A percentile compares a stretch with the other conserved stretches of the same genome.
Evolutionary conservation across 2,797 vertebrate species (phyloP).

Genomic region (Coregonus sp.): DNA sequence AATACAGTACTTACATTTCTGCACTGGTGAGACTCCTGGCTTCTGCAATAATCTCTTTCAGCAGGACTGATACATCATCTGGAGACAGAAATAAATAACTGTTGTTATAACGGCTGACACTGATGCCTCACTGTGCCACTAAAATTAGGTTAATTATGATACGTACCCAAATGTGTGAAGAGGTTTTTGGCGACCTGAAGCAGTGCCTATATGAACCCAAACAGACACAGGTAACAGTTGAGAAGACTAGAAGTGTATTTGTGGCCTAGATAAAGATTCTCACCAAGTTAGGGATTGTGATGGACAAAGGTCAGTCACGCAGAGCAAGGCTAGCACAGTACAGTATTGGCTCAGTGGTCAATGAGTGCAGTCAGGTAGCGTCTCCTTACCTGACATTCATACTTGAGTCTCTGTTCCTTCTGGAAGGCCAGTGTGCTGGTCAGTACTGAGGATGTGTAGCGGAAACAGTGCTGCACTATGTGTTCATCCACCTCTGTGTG

Average conservation of each 20-base stretch:
- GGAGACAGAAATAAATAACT: conserved; percentile 10
- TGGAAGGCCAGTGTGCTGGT: conserved; percentile 81
- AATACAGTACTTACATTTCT: conserved; percentile 73
- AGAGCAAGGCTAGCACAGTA: neutral
- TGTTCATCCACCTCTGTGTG: conserved; percentile 72
- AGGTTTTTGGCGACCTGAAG: conserved; percentile 86
- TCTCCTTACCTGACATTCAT: conserved; percentile 77
- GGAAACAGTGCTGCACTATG: conserved; percentile 79
- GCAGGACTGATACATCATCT: conserved; percentile 84
- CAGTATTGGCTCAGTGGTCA: neutral
- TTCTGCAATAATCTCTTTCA: conserved; percentile 83
- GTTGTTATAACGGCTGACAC: neutral
- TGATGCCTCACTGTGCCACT: neutral
- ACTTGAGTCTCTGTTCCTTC: conserved; percentile 83
- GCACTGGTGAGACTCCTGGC: conserved; percentile 84
- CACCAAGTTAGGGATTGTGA: neutral
- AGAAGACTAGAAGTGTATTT: neutral
- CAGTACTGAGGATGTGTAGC: conserved; percentile 79
- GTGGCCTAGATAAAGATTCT: neutral
- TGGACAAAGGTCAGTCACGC: too few species aligned
- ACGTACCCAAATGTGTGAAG: conserved; percentile 82
- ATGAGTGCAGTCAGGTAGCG: too few species aligned
- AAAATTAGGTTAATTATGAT: neutral
- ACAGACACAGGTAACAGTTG: conserved; percentile 5
- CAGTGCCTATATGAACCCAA: conserved; percentile 69